Evolutionary conservation across 1,140 invertebrate genomes (phyloP), one percentile per base, ranked within the genome.

Genomic region (Micrasema minimum): DNA sequence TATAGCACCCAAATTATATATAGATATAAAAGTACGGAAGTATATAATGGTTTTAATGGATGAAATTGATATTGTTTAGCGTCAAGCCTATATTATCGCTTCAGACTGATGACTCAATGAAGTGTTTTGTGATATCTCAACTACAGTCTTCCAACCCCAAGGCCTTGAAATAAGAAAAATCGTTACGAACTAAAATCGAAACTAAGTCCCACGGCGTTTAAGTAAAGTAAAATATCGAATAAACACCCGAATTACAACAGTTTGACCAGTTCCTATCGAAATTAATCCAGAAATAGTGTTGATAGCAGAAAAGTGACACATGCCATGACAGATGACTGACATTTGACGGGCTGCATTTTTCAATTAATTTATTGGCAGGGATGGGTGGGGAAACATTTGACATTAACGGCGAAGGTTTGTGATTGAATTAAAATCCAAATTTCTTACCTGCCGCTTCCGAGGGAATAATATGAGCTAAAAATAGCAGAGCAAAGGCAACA

Each of bases 381-480:
- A 59, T 59, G 26, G 66, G 66, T 16, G 10, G 14, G 46, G 43
- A 2, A 59, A 31, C 38, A 11, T 31, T 59, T 26, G 12, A 38
- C 10, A 41, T 31, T 57, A 11, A 26, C 20, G 7, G 31, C 18
- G 31, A 43, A 43, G 3, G 10, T 50, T 18, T 18, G 2, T 31
- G 16, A 48, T 16, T 11, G 35, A 61, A 59, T 23, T 26, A 69
- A 26, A 59, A 46, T 43, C 12, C 11, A 59, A 59, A 55, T 43
- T 57, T 53, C 70, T 72, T 67, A 72, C 70, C 70, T 66, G 64
- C 50, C 43, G 69, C 70, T 37, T 66, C 62, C 43, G 70, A 72
- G 53, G 70, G 70, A 67, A 72, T 66, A 59, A 72, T 66, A 23
- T 72, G 55, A 41, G 70, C 70, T 72, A 72, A 72, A 72, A 72